Base-by-base conservation (phyloP, 2,888 invertebrate species). In the Patella caerulea region DNA sequence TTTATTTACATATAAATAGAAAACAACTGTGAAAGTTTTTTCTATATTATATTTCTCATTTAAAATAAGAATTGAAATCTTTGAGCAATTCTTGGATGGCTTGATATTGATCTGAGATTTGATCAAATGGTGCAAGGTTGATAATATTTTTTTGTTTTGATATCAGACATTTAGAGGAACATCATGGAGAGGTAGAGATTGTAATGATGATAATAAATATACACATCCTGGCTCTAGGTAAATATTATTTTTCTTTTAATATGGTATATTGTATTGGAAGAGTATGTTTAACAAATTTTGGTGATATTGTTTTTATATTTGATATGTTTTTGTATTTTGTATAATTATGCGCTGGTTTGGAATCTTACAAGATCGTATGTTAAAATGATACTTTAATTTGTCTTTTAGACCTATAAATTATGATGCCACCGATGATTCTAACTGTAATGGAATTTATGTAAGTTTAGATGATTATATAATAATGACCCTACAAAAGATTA, bases 371-470 rank as follows among this genome's bases (percentile, higher is more conserved):
- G 9, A 45, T 45, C 45, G 1, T 9, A 7, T 45, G 45, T 9
- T 45, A 45, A 15, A 54, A 14, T 15, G 29, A 15, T n/a, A 54
- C 9, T 78, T 74, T 72, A 24, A 76, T 72, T 71, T 78, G 73
- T 53, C 54, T 83, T 86, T 34, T 84, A 91, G 91, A 75, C 87
- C 91, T 14, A 69, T 85, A 11, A 77, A 88, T 75, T 82, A 81
- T 19, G 92, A 92, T 79, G 81, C 77, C 5, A 52, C 82, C 4
- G 56, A 76, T 19, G 92, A 92, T 82, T 88, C 90, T 11, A 92
- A 92, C 83, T 92, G 92, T 82, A 92, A 92, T 82, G 92, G 92
- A 53, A 92, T 92, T 72, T 88, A 85, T 81, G 92, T 91, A 86
- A 87, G 88, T 86, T 72, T 45, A 45, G 9, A 45, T 45, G 45